phyloP scores from a whole-genome alignment of 2,797 vertebrate species.

The Scyliorhinus canicula region DNA sequence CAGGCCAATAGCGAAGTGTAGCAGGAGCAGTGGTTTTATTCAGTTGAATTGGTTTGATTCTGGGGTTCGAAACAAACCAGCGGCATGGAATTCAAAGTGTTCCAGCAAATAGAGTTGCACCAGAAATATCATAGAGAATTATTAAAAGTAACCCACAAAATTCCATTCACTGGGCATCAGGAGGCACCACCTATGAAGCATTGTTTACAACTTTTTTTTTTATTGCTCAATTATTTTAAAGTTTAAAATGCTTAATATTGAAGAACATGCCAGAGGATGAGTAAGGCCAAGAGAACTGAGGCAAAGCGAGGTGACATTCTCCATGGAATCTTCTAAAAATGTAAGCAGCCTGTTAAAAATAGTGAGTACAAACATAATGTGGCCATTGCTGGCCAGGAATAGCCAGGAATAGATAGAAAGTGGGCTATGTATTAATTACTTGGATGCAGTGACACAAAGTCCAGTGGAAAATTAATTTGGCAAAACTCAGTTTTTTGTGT shows the following conservation, averaged over 20 bases:
- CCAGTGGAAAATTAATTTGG: neutral
- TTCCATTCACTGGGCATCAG: neutral
- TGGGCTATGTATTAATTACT: neutral
- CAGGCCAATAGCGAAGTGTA: neutral
- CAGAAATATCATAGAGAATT: neutral
- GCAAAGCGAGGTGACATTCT: neutral
- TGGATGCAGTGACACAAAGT: neutral
- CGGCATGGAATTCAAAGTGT: neutral
- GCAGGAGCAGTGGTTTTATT: neutral
- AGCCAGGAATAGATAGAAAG: neutral
- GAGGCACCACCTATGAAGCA: neutral
- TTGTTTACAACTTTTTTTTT: neutral
- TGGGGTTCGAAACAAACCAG: neutral
- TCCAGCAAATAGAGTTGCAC: neutral
- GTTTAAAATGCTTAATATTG: neutral
- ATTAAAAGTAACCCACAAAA: neutral
- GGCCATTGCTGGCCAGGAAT: neutral
- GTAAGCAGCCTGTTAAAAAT: too few species aligned
- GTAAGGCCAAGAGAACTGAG: too few species aligned
- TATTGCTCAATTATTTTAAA: neutral
- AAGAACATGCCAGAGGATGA: neutral
- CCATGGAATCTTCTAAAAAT: neutral
- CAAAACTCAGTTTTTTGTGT: neutral
- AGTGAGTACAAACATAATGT: neutral
- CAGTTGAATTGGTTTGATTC: neutral